Evolutionary conservation across 2,113 vertebrate species (phyloP), one percentile per base, ranked within the genome.

Genomic region (Mugil cephalus): DNA sequence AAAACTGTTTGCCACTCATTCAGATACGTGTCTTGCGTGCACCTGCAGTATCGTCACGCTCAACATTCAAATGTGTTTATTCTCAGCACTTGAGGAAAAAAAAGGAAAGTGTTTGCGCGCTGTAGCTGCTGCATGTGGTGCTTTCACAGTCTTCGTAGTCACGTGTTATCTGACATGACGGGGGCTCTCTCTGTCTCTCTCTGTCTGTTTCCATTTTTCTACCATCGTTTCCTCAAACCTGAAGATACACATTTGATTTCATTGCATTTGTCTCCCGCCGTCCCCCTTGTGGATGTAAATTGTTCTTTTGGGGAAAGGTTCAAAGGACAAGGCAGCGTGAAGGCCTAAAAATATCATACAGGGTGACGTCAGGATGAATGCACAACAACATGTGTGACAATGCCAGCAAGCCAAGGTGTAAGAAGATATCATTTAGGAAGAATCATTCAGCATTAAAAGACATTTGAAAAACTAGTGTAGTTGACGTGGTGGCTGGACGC

Each of bases 71-170:
- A 30, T 30, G 24, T 30, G 24, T 30, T 30, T 30, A 3, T 30
- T 30, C 24, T 30, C 24, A 30, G n/a, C n/a, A n/a, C n/a, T n/a
- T n/a, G n/a, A n/a, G n/a, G n/a, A n/a, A n/a, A 2, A 30, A 40
- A 40, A 40, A 40, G 11, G 9, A 40, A 54, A n/a, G 30, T 13
- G 30, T 34, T 14, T 15, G 47, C 62, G 51, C 42, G 47, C 51
- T 46, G 67, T 30, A 75, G 40, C 63, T 21, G 46, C 59, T 42
- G 19, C 35, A 52, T 68, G 71, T 17, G 1, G 12, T 60, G 67
- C 79, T 78, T 82, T 89, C 85, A 84, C 74, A 83, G 75, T 71
- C 72, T 69, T 69, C 77, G 83, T 51, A 13, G 40, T 81, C 87
- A 83, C 64, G 60, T 52, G 53, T 74, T 56, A 48, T 72, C 40